Conservation (phyloP, 2,888 invertebrate species). For the Melipona bicolor region DNA sequence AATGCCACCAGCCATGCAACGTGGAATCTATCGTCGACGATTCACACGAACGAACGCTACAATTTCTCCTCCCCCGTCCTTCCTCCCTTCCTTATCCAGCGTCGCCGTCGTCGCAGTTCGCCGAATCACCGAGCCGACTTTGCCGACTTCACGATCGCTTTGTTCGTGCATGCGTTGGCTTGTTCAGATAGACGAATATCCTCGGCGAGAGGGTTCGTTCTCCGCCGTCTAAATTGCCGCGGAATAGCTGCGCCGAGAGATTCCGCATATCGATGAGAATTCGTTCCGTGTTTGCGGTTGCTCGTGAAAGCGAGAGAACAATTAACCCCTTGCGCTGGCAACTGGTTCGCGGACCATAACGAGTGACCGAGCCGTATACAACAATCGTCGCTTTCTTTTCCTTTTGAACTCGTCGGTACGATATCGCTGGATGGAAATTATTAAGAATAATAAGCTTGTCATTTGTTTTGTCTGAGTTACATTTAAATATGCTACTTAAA, state of each 20-base stretch:
- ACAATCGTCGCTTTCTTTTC: too few relatives aligned
- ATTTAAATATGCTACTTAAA: too few relatives aligned
- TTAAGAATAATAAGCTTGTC: too few relatives aligned
- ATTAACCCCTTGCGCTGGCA: not conserved
- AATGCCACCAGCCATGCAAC: constrained; percentile 59
- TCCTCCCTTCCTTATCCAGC: not conserved
- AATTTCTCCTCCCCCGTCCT: constrained; percentile 32
- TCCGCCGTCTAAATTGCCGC: constrained; percentile 24
- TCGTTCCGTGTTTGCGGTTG: too few relatives aligned
- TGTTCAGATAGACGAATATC: constrained; percentile 41
- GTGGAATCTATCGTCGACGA: constrained; percentile 62
- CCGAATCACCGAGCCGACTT: constrained; percentile 41
- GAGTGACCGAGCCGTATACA: too few relatives aligned
- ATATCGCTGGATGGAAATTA: too few relatives aligned
- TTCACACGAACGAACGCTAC: constrained; percentile 49
- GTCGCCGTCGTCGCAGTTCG: not conserved
- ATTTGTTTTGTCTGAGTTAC: too few relatives aligned
- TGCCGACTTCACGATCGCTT: constrained; percentile 32
- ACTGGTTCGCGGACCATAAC: not conserved
- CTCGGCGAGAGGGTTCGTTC: constrained; percentile 28
- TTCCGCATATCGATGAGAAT: constrained; percentile 31
- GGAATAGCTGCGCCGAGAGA: constrained; percentile 22
- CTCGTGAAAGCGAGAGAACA: not conserved
- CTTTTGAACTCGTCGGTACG: too few relatives aligned
- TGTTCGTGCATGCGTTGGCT: constrained; percentile 47